Base-by-base conservation (phyloP, 1,140 invertebrate genomes). In the Euwallacea similis region DNA sequence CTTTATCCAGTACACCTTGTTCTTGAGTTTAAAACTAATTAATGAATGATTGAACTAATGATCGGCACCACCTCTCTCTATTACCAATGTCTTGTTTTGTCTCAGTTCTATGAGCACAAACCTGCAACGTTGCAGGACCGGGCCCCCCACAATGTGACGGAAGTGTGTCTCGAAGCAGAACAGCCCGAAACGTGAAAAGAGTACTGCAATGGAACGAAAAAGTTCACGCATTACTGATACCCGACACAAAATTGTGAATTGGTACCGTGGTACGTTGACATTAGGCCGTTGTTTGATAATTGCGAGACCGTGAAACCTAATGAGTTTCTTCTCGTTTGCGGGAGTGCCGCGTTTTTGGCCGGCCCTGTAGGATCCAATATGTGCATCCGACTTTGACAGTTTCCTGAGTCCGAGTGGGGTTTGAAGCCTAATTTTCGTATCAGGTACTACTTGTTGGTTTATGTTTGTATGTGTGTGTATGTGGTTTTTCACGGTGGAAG, bases 151-250 rank as follows among this genome's bases (percentile, higher is more conserved):
- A 41, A 61, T 60, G 44, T 53, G 66, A 60, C 56, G 66, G 56
- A 68, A 68, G 56, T 61, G 65, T 46, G 16, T 68, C 58, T 61
- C 53, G 42, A 42, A 60, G 66, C 66, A 68, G 66, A 68, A 68
- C 66, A 15, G 10, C 16, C 63, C 63, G 50, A 54, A 66, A 55
- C 63, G 53, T 42, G 47, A 68, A 68, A 68, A 68, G n/a, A 11
- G n/a, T n/a, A 8, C 44, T 47, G 21, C 54, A 67, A 59, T 59
- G 66, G 56, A 68, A 61, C 66, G 33, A 61, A 60, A 60, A 68
- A 60, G 41, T 53, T 66, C 44, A 66, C 63, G 56, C 56, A 68
- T 68, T 61, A 21, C 53, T 60, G 56, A 50, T 68, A 13, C 2
- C 21, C 53, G 43, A 67, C 65, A 56, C 43, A 67, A 58, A 46